Conservation (phyloP, 2,888 invertebrate genomes). For the Acrobasis consociella region DNA sequence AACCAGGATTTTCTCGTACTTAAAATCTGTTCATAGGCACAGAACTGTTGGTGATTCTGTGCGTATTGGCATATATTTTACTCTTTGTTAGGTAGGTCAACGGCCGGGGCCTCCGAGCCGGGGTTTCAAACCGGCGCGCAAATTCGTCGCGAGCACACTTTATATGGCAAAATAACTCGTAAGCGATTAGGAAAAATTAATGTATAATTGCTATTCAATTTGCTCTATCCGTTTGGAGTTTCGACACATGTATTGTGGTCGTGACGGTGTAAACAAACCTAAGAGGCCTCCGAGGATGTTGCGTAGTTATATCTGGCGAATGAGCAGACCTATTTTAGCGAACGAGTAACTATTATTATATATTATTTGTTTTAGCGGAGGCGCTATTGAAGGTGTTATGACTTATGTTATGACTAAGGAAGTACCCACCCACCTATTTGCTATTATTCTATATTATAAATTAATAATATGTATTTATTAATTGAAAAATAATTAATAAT, state of each 20-base stretch:
- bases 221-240: not conserved
- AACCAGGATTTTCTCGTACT: no score
- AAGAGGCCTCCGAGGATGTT: not conserved
- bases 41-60: not conserved
- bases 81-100: slow-evolving; percentile 13
- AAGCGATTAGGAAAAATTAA: slow-evolving; percentile 16
- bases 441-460: no score
- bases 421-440: no score
- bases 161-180: slow-evolving; percentile 12
- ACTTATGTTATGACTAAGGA: not conserved
- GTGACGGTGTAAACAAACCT: not conserved
- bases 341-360: not conserved
- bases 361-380: not conserved
- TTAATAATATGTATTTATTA: no score
- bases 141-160: slow-evolving; percentile 16
- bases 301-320: not conserved
- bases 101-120: slow-evolving; percentile 16
- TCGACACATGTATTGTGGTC: not conserved
- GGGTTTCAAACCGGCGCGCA: slow-evolving; percentile 15
- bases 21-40: no score
- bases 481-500: no score
- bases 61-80: slow-evolving; percentile 17
- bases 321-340: not conserved
- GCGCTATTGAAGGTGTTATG: not conserved
- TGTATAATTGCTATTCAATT: slow-evolving; percentile 8